These are phyloP conservation scores for Hycleus phaleratus DNA, from an alignment of 1,140 invertebrate species.

Conservation along the genomic window DNA sequence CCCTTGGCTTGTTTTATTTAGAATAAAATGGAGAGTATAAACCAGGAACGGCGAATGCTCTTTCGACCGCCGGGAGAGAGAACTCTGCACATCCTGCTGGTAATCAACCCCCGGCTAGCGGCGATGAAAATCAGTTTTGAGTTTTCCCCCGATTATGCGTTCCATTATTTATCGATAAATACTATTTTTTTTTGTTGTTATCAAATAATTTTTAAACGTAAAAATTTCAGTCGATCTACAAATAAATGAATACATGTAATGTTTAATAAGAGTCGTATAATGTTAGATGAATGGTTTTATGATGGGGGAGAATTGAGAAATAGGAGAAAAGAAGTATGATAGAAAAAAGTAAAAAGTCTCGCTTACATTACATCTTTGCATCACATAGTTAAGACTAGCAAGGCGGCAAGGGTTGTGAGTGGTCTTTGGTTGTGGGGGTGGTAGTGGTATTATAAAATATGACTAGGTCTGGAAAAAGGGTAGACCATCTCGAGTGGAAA, in stretches of 20 bases:
- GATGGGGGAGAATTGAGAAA: neutral
- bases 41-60: constrained; percentile 31
- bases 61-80: constrained; percentile 24
- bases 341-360: constrained; percentile 8
- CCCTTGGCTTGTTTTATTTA: constrained; percentile 36
- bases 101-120: constrained; percentile 23
- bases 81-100: constrained; percentile 30
- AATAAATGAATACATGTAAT: too few relatives aligned
- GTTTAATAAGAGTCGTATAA: too few relatives aligned
- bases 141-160: too few relatives aligned
- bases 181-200: too few relatives aligned
- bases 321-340: too few relatives aligned
- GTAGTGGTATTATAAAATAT: too few relatives aligned
- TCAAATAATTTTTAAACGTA: too few relatives aligned
- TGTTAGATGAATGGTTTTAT: too few relatives aligned
- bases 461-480: constrained; percentile 7
- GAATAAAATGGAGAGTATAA: constrained; percentile 26
- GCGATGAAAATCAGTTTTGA: too few relatives aligned
- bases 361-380: constrained; percentile 29
- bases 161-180: too few relatives aligned
- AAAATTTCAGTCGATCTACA: too few relatives aligned
- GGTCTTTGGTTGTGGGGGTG: constrained; percentile 26
- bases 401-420: constrained; percentile 37
- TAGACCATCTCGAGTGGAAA: constrained; percentile 36
- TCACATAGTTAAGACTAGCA: constrained; percentile 35